Conservation (phyloP, 2,113 vertebrate species). For the Periophthalmodon schlosseri region DNA sequence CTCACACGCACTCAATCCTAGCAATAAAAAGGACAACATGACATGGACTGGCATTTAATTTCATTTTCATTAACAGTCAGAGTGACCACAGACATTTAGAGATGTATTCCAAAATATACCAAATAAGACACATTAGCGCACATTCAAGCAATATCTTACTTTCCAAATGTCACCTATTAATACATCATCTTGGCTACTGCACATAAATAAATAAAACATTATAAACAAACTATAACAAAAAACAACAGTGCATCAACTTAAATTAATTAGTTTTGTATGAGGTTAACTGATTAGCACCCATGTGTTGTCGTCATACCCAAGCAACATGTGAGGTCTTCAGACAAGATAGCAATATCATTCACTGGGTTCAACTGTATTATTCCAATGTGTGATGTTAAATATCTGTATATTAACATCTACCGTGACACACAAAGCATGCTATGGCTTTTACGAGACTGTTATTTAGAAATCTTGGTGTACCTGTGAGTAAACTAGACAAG, state of each 20-base stretch:
- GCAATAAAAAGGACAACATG: conserved; percentile 10
- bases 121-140: conserved; percentile 63
- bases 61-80: conserved; percentile 17
- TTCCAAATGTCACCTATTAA: conserved; percentile 43
- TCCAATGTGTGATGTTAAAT: neutral
- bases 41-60: conserved; percentile 59
- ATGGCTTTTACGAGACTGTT: conserved; percentile 10
- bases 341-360: conserved; percentile 30
- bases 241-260: conserved; percentile 44
- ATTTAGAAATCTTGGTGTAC: conserved; percentile 3
- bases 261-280: conserved; percentile 36
- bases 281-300: conserved; percentile 38
- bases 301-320: conserved; percentile 57
- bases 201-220: conserved; percentile 47
- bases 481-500: conserved; percentile 4
- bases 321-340: conserved; percentile 63
- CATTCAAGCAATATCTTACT: conserved; percentile 56
- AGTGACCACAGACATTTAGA: conserved; percentile 61
- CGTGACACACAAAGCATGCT: conserved; percentile 45
- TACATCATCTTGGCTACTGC: conserved; percentile 39
- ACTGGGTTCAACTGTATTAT: conserved; percentile 30
- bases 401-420: conserved; percentile 15
- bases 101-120: conserved; percentile 62
- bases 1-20: neutral
- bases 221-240: conserved; percentile 34